These are phyloP conservation scores for Synergus japonicus DNA, from an alignment of 2,888 invertebrate species.

Conservation along the genomic window DNA sequence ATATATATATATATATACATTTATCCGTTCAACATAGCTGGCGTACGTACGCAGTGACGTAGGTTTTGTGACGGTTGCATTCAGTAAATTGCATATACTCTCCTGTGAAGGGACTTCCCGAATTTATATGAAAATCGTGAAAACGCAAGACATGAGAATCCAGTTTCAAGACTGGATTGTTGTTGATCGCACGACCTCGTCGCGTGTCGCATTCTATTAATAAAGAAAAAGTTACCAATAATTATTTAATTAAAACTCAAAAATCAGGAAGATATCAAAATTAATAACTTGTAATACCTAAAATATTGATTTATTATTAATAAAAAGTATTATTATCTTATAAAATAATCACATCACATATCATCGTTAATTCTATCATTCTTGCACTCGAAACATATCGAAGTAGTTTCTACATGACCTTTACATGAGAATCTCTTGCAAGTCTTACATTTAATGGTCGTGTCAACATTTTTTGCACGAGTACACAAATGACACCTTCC, in stretches of 20 bases:
- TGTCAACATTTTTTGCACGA: slow-evolving; percentile 42
- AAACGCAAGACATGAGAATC: slow-evolving; percentile 31
- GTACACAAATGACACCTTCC: slow-evolving; percentile 43
- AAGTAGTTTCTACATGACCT: slow-evolving; percentile 42
- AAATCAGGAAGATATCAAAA: no score
- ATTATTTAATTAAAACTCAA: no score
- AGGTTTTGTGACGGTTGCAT: slow-evolving; percentile 29
- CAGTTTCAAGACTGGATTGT: slow-evolving; percentile 32
- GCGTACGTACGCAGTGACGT: slow-evolving; percentile 17
- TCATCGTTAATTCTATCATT: slow-evolving; percentile 6
- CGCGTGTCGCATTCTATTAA: slow-evolving; percentile 32
- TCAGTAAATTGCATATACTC: neutral
- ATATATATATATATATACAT: slow-evolving; percentile 43
- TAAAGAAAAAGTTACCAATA: neutral
- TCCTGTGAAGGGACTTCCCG: slow-evolving; percentile 9
- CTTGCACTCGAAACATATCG: slow-evolving; percentile 38
- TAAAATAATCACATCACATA: neutral
- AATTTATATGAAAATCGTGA: slow-evolving; percentile 28
- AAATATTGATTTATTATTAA: neutral
- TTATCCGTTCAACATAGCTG: slow-evolving; percentile 22
- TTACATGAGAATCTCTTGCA: slow-evolving; percentile 43
- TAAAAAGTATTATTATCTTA: neutral
- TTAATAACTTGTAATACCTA: neutral
- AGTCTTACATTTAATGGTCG: slow-evolving; percentile 44
- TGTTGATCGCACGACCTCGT: neutral